Evolutionary conservation across 2,888 invertebrate species (phyloP).

Genomic region (Harpalus rubripes): DNA sequence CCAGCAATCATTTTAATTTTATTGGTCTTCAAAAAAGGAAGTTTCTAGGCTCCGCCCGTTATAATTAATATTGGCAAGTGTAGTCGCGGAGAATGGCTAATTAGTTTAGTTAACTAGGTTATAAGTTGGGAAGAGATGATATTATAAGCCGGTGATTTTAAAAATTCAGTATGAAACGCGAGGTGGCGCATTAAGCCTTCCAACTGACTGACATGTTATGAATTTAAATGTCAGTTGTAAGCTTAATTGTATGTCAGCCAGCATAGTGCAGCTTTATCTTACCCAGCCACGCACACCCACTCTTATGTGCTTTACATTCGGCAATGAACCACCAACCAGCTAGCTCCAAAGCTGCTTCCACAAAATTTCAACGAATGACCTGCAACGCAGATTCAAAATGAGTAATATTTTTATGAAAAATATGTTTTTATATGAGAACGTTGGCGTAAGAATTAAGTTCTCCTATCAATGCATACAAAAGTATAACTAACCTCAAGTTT

Average conservation of each 20-base stretch:
- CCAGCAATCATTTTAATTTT: too few species aligned
- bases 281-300: slow-evolving; percentile 4
- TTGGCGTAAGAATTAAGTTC: too few species aligned
- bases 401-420: too few species aligned
- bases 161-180: slow-evolving; percentile 45
- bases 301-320: slow-evolving; percentile 49
- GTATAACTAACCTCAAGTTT: too few species aligned
- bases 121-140: slow-evolving; percentile 8
- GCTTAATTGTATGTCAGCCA: slow-evolving; percentile 46
- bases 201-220: slow-evolving; percentile 55
- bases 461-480: too few species aligned
- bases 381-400: background rate
- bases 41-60: too few species aligned
- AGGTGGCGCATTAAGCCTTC: slow-evolving; percentile 46
- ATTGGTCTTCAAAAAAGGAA: too few species aligned
- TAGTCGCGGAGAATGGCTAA: background rate
- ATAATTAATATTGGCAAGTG: background rate
- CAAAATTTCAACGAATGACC: background rate
- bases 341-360: background rate
- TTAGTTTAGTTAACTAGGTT: background rate
- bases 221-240: slow-evolving; percentile 60
- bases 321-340: too few species aligned
- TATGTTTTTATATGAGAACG: too few species aligned
- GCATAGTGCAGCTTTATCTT: slow-evolving; percentile 26
- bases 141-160: slow-evolving; percentile 49